phyloP scores from a whole-genome alignment of 2,797 vertebrate species.

The Sardinella longiceps region DNA sequence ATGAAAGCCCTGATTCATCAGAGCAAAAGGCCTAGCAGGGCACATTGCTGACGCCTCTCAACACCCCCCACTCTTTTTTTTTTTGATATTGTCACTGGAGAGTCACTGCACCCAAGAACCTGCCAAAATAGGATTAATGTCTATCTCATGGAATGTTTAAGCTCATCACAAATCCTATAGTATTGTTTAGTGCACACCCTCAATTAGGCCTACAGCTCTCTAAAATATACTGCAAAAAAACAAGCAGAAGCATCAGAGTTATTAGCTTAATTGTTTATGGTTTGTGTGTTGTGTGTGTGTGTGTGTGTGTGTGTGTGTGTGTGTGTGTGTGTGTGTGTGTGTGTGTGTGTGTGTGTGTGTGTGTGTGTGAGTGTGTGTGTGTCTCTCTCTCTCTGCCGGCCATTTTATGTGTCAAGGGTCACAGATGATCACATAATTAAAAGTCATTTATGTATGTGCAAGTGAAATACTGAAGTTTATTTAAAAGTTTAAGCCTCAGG shows the following conservation, averaged over 20 bases:
- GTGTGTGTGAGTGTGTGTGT: not conserved
- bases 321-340: not conserved
- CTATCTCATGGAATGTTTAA: constrained; percentile 53
- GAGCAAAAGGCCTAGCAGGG: constrained; percentile 66
- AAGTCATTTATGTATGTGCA: not conserved
- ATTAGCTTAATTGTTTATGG: not conserved
- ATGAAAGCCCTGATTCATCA: constrained; percentile 77
- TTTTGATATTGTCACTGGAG: constrained; percentile 51
- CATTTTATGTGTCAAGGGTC: not conserved
- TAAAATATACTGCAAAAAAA: not conserved
- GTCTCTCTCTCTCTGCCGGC: not conserved
- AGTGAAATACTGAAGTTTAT: not conserved
- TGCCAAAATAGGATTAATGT: constrained; percentile 57
- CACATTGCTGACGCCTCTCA: constrained; percentile 66
- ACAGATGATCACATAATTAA: not conserved
- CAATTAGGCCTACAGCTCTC: not conserved
- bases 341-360: constrained; percentile 4
- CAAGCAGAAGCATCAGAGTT: not conserved
- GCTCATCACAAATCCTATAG: constrained; percentile 59
- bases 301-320: constrained; percentile 10
- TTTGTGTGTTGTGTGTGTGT: too few species aligned
- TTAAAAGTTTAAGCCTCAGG: not conserved
- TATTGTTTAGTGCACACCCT: not conserved
- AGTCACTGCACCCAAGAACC: constrained; percentile 59
- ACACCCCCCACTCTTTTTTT: constrained; percentile 49